Conservation (phyloP, 2,113 vertebrate genomes). For the Cervus canadensis region DNA sequence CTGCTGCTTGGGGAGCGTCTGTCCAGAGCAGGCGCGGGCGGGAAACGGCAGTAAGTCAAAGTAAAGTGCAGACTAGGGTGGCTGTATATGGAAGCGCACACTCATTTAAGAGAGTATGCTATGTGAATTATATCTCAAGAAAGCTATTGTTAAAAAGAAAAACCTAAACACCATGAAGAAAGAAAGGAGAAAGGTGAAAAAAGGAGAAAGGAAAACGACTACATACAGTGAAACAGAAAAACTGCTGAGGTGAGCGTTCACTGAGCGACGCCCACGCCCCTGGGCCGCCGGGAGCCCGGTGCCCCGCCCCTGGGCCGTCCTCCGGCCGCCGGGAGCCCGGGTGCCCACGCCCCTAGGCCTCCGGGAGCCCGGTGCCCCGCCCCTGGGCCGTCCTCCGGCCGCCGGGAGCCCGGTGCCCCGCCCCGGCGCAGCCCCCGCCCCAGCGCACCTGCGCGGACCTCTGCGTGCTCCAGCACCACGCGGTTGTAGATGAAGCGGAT, state of each 20-base stretch:
- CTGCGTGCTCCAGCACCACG: slow-evolving; percentile 86
- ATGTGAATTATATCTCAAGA: neutral
- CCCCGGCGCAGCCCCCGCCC: neutral
- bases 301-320: neutral
- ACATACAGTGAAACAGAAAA: neutral
- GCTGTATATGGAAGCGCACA: neutral
- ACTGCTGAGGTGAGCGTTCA: neutral
- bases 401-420: no score
- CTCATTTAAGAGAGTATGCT: neutral
- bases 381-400: neutral
- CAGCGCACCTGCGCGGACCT: slow-evolving; percentile 84
- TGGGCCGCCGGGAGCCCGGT: no score
- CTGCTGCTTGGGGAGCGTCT: neutral
- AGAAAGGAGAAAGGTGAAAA: rapidly evolving
- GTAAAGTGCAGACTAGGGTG: neutral
- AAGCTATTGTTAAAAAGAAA: neutral
- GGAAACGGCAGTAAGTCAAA: neutral
- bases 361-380: no score
- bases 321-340: no score
- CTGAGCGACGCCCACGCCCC: neutral
- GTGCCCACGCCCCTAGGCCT: no score
- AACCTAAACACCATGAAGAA: neutral
- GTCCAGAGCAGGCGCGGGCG: neutral
- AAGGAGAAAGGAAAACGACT: neutral
- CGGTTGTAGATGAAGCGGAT: slow-evolving; percentile 89